Evolutionary conservation across 2,113 vertebrate genomes (phyloP), one percentile per base, ranked within the genome.

Genomic region (Megaceryle torquata): DNA sequence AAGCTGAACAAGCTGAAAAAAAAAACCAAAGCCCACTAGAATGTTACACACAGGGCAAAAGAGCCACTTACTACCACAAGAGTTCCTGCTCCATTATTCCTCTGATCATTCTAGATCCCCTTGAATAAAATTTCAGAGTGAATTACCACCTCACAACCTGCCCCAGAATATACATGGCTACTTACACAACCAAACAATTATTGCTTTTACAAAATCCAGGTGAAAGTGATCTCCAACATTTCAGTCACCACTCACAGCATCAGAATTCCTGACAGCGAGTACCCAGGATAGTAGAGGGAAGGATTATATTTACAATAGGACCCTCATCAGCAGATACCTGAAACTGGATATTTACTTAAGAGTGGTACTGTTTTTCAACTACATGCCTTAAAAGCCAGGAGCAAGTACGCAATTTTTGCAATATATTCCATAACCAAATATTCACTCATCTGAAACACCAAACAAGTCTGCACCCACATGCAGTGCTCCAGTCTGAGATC

Each of bases 381-480:
- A 43, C 37, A 39, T 43, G 20, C 65, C 64, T 80, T 60, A 94
- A 82, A 89, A 80, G 68, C 46, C 56, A 84, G 60, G 56, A 93
- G 72, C 21, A 86, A 89, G 56, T 46, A 75, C 64, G 50, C 76
- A 57, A 67, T 70, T 96, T 92, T 71, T 88, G 69, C 69, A 91
- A 82, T 60, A 51, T 64, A 91, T 91, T 95, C 93, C 86, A 86
- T 88, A 91, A 84, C 83, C 72, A 88, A 90, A 86, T 78, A 92
- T 28, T 88, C 53, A 1, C n/a, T 91, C 50, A 77, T 92, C 77
- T 93, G 86, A 96, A 96, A 95, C 91, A 86, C 86, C 96, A 94
- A 96, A 91, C 57, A 91, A 91, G 86, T 61, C 82, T 89, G 89
- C 82, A 95, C 94, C 91, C 94, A 95, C 94, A 95, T 74, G 84